Evolutionary conservation across 2,113 vertebrate species (phyloP), one percentile per base, ranked within the genome.

Genomic region (Camelus bactrianus): DNA sequence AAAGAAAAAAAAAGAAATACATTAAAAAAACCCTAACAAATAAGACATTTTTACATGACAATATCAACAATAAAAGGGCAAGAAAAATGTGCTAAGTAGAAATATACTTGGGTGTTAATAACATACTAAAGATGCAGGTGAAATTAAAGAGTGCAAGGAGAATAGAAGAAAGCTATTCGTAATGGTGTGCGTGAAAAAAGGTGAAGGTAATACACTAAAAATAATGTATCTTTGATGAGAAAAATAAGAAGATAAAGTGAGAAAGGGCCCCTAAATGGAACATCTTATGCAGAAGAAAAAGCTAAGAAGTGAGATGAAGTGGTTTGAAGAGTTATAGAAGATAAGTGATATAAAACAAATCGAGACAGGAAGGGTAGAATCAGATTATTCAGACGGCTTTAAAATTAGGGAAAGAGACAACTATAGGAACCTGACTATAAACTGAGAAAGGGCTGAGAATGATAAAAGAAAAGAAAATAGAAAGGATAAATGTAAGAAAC

Each of bases 191-290:
- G 46, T n/a, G 35, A 70, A 72, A 15, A 60, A 85, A 79, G 58
- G 14, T 32, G 35, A 17, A 6, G 56, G 26, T 75, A 54, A 50
- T 19, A 69, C 10, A 67, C 50, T 60, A 60, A 89, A 72, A 91
- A 93, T 73, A 77, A 81, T 70, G 20, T 12, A 89, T 75, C 46
- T 82, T 65, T 64, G 30, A 6, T 94, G 91, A 88, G 70, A 87
- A 89, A 95, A 96, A 76, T 30, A 81, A 70, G n/a, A 65, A 35
- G 30, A 77, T 14, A 82, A 0, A 90, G 35, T 56, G 32, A 79
- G 32, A 93, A 95, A 50, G 1, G 14, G 24, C 17, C 46, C 46
- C 17, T 60, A 80, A 70, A 16, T 0, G 6, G 30, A 83, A 73
- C 1, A 77, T 20, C 30, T 80, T 65, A 52, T 60, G 7, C 11